phyloP scores from a whole-genome alignment of 2,113 vertebrate species.

The Galbula dea region DNA sequence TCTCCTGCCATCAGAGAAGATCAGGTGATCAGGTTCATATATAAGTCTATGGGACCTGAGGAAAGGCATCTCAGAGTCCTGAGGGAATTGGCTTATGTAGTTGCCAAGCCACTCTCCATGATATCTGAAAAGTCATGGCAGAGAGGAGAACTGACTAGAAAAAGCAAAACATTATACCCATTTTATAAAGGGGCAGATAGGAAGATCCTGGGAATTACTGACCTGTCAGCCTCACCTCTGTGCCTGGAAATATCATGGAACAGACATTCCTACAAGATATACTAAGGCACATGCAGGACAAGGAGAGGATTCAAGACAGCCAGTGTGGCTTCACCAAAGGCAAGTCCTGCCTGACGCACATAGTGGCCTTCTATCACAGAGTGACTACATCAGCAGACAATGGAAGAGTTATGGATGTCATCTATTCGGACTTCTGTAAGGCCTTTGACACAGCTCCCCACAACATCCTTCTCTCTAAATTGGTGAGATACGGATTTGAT shows the following conservation, averaged over 20 bases:
- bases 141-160: not conserved
- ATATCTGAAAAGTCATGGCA: not conserved
- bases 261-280: too few relatives aligned
- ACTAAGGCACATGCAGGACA: too few relatives aligned
- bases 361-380: not conserved
- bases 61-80: not conserved
- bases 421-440: too few relatives aligned
- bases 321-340: too few relatives aligned
- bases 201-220: not conserved
- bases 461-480: too few relatives aligned
- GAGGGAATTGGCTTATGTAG: not conserved
- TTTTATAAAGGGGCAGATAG: not conserved
- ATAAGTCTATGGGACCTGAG: not conserved
- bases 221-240: not conserved
- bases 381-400: not conserved
- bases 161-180: not conserved
- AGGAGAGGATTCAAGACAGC: too few relatives aligned
- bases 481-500: too few relatives aligned
- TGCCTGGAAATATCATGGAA: too few relatives aligned
- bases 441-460: too few relatives aligned
- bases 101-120: not conserved
- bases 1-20: not conserved
- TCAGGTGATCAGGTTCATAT: too few relatives aligned
- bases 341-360: too few relatives aligned
- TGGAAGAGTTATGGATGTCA: too few relatives aligned